phyloP scores from a whole-genome alignment of 1,140 invertebrate species.

The Wasmannia auropunctata region DNA sequence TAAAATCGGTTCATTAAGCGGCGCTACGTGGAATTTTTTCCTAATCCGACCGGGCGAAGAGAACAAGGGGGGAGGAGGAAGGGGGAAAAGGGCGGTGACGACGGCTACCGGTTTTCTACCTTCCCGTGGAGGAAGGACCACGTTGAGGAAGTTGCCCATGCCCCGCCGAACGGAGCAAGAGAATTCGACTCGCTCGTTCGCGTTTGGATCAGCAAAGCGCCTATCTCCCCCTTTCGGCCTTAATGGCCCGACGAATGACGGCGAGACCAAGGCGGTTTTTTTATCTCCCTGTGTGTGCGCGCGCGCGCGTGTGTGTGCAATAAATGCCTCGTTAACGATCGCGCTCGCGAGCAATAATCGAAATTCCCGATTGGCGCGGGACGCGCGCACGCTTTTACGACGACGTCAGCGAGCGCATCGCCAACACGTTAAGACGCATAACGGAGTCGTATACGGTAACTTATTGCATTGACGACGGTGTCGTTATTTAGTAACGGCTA shows the following conservation, averaged over 20 bases:
- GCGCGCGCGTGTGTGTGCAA: no score
- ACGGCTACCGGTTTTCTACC: conserved; percentile 56
- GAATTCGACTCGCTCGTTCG: conserved; percentile 36
- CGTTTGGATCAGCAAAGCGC: conserved; percentile 1
- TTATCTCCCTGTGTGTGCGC: no score
- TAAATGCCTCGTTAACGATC: conserved; percentile 61
- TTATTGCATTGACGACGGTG: conserved; percentile 30
- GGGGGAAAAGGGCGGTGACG: neutral
- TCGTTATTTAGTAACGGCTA: conserved; percentile 15
- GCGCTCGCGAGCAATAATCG: conserved; percentile 42
- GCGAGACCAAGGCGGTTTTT: conserved; percentile 20
- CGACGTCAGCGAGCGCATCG: conserved; percentile 1
- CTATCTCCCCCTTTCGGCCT: conserved; percentile 16
- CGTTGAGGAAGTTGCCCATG: neutral
- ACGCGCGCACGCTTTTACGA: conserved; percentile 34
- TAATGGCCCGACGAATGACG: conserved; percentile 37
- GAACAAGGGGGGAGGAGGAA: neutral
- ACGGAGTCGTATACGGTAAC: conserved; percentile 48
- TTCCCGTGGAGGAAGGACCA: conserved; percentile 21
- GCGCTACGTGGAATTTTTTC: conserved; percentile 71
- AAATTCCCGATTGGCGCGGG: conserved; percentile 38
- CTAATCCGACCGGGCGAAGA: conserved; percentile 28
- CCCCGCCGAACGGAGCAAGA: neutral
- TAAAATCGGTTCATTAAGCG: conserved; percentile 77
- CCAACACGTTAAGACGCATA: conserved; percentile 24